Conservation (phyloP, 2,888 invertebrate genomes). For the Pandemis cinnamomeana region DNA sequence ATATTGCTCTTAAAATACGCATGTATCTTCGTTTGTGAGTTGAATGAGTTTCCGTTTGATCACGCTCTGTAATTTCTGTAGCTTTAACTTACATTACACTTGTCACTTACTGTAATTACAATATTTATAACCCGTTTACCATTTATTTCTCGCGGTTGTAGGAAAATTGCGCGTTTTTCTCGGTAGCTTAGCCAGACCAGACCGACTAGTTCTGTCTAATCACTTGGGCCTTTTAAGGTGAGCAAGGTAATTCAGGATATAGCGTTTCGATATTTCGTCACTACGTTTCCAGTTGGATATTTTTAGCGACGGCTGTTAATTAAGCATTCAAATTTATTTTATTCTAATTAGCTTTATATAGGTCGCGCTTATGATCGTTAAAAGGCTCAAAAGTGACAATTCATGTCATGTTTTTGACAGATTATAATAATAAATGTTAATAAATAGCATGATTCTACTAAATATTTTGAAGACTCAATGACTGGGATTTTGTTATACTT, state of each 20-base stretch:
- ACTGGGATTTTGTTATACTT: no score
- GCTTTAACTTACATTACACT: not conserved
- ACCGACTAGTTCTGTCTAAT: constrained; percentile 41
- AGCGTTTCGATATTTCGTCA: constrained; percentile 28
- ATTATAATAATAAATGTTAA: not conserved
- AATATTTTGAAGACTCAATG: no score
- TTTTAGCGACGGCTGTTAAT: constrained; percentile 15
- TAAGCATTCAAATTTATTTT: constrained; percentile 1
- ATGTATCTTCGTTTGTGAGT: no score
- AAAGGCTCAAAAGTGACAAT: not conserved
- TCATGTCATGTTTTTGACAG: not conserved
- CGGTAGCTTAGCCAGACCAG: constrained; percentile 19
- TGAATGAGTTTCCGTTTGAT: not conserved
- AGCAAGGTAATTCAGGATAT: constrained; percentile 46
- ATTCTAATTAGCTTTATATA: not conserved
- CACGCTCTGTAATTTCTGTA: no score
- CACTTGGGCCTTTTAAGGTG: constrained; percentile 45
- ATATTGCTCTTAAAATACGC: no score
- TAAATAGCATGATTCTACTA: no score
- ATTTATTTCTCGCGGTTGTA: constrained; percentile 27
- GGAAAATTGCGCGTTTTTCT: constrained; percentile 38
- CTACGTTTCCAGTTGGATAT: constrained; percentile 17
- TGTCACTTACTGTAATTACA: not conserved
- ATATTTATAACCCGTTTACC: constrained; percentile 6
- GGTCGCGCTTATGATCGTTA: not conserved